Evolutionary conservation across 2,113 vertebrate species (phyloP), one percentile per base, ranked within the genome.

Genomic region (Strigops habroptila): DNA sequence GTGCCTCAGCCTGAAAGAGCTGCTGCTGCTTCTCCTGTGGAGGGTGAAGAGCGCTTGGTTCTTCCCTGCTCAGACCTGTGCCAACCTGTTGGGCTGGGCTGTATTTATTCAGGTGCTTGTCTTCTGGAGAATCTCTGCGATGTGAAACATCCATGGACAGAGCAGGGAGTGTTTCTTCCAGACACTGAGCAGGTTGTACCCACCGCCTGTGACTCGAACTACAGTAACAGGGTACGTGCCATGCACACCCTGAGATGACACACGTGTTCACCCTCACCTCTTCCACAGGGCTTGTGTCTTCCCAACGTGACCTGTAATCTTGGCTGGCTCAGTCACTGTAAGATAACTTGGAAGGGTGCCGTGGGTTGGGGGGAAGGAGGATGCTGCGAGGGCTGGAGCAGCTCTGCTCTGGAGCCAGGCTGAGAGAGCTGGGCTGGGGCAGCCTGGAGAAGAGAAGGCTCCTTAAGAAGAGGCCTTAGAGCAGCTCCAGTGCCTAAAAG

Each of bases 101-200:
- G 12, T 95, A 77, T 96, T 96, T 95, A 85, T 68, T 14, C 81
- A 82, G 75, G 86, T 91, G 87, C 65, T 93, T 60, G 69, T 95
- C 95, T 71, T 48, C 46, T 77, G 48, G 70, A 91, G 91, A 95
- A 91, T 91, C 80, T 91, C 88, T 14, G 69, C 82, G 74, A 95
- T 79, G 95, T 76, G 88, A 95, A 92, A 59, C 75, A 96, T 92
- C 35, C 16, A 25, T 9, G 33, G 80, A 48, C 49, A 86, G 82
- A 78, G 68, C 77, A 90, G 92, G 91, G 91, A 93, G 83, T 67
- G 83, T 79, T 94, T 65, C 85, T 63, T 71, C 35, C 53, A 44
- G 31, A 53, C 82, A 86, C 69, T 35, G 10, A n/a, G 28, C 79
- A 73, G 62, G 65, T 41, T 75, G 62, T 59, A 63, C 84, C 33